Evolutionary conservation across 2,888 invertebrate species (phyloP), one percentile per base, ranked within the genome.

Genomic region (Pogonocherus hispidulus): DNA sequence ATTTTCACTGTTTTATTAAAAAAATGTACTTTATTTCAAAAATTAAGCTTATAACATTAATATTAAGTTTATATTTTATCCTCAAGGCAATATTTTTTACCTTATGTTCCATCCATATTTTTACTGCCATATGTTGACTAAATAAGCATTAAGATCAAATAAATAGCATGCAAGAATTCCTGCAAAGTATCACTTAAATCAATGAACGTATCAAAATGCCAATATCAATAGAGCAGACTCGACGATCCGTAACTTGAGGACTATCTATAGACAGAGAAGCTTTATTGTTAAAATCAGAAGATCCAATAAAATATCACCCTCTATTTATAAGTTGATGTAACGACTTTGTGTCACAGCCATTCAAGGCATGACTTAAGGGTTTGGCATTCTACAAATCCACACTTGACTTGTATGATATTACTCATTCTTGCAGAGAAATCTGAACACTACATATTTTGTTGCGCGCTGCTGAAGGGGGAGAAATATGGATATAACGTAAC

Each of bases 381-480:
- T 60, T 35, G 67, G 67, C 67, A 60, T 64, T 46, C 70, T 62
- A 52, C 65, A 70, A 67, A 70, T 67, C 65, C 67, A 56, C 65
- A 70, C 65, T 67, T 60, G 57, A 67, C 70, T 70, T 22, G 60
- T 56, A 49, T 54, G 60, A 55, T 49, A 70, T 67, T 62, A 60
- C 54, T 67, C 64, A 64, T 65, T 64, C 67, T 52, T 63, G 63
- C 44, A 37, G 49, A 19, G 49, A 44, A 63, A 63, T 63, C 52
- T 63, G 63, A 67, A 67, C 64, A 59, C 57, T 65, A 54, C 65
- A 65, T 56, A 65, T 65, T 65, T 65, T 65, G 54, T 65, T 65
- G 57, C 65, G 18, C 37, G 20, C 37, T 37, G 37, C 22, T 32
- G 9, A 19, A 35, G 62, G 41, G 51, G 62, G 56, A 54, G 47